Evolutionary conservation across 2,888 invertebrate species (phyloP), one percentile per base, ranked within the genome.

Genomic region (Strigamia maritima): DNA sequence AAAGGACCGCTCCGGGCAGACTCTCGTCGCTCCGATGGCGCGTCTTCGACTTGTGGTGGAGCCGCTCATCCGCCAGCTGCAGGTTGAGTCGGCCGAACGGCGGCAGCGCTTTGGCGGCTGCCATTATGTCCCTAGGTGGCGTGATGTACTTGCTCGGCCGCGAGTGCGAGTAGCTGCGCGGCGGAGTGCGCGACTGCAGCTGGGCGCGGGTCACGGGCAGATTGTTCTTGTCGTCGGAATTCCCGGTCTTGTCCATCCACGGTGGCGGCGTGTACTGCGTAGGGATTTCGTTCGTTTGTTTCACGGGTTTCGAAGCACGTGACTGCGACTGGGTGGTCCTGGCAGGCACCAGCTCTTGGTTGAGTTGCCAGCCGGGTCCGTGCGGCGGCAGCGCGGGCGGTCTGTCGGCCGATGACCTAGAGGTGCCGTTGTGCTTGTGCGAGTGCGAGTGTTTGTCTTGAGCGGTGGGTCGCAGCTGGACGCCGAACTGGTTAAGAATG

Each of bases 101-200:
- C 28, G 79, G 79, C 19, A 77, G 35, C 12, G 74, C 77, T 19
- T 65, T 60, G 28, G 44, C 40, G n/a, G 76, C 79, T 12, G 65
- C 44, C 79, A 80, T 70, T 12, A 70, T 54, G 38, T 80, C 79
- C 49, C 75, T 75, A 10, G 80, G 80, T 19, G 80, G 80, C 19
- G 80, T 80, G 8, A 75, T 76, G 77, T 80, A 80, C 44, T 80
- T 80, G 38, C 60, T 77, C 31, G 82, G 82, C 76, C 82, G 79
- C 65, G 82, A 81, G 35, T 82, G 82, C 2, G 82, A 82, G 65
- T 82, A 82, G 60, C 80, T 81, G 77, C 82, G 81, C 1, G 82
- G 81, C 38, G 82, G 82, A 10, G 82, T 82, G 38, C 79, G 79
- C 19, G 79, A 79, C 76, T 44, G 79, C 40, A 65, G 60, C 22